A percentile compares a stretch with the other conserved stretches of the same genome.
Evolutionary conservation across 2,113 vertebrate genomes (phyloP).

Genomic region (Eulemur rufifrons): DNA sequence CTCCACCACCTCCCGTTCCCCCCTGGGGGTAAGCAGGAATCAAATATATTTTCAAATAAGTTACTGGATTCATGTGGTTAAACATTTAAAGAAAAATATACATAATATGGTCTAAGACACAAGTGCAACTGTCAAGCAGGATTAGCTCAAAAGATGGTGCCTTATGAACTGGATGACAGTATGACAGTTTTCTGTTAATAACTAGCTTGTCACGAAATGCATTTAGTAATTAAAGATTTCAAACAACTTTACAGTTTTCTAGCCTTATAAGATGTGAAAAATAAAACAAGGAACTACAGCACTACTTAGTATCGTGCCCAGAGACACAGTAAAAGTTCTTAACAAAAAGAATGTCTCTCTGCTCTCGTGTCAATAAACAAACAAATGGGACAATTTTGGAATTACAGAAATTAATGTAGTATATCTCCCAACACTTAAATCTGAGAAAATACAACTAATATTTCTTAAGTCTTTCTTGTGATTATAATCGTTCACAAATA

Average conservation of each 20-base stretch:
- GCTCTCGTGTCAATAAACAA: background rate
- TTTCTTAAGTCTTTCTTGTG: constrained; percentile 11
- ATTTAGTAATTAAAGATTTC: constrained; percentile 6
- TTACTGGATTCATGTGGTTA: background rate
- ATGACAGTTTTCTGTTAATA: background rate
- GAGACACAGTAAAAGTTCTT: constrained; percentile 24
- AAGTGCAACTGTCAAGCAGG: background rate
- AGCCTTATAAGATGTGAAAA: background rate
- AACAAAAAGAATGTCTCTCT: background rate
- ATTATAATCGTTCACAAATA: background rate
- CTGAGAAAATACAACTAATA: background rate
- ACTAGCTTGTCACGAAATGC: background rate
- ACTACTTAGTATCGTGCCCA: background rate
- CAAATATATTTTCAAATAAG: constrained; percentile 45
- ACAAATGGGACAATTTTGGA: background rate
- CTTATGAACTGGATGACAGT: background rate
- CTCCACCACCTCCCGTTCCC: background rate
- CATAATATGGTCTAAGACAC: background rate
- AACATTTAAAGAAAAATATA: background rate
- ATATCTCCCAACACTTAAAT: background rate
- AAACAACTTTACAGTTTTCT: constrained; percentile 6
- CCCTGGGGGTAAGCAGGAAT: background rate
- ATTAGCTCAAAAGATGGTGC: constrained; percentile 8
- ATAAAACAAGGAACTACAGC: constrained; percentile 34
- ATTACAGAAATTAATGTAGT: background rate